These are phyloP conservation scores for Ochropleura plecta DNA, from an alignment of 2,888 invertebrate species.

Conservation along the genomic window DNA sequence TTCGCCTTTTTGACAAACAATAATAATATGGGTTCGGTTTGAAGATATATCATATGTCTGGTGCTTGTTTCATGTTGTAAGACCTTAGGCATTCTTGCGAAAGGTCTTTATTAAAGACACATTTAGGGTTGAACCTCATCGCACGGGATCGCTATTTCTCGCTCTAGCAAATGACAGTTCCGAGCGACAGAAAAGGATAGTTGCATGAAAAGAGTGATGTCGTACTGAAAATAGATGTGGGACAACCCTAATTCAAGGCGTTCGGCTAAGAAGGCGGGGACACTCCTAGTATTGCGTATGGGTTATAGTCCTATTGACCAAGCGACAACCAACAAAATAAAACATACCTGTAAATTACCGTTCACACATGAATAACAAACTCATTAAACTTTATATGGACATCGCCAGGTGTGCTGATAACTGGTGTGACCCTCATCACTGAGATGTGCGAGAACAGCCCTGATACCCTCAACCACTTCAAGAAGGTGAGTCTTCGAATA, in stretches of 20 bases:
- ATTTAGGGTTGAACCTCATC: too few species aligned
- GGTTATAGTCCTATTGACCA: too few species aligned
- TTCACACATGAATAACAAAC: slow-evolving; percentile 1
- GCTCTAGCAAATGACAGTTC: too few species aligned
- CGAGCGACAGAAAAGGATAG: too few species aligned
- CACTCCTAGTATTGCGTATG: background rate
- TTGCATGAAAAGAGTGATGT: too few species aligned
- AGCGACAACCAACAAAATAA: background rate
- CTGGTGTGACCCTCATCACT: slow-evolving; percentile 99
- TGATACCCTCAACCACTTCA: slow-evolving; percentile 99
- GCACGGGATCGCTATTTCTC: too few species aligned
- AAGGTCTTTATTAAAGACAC: too few species aligned
- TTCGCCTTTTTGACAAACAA: background rate
- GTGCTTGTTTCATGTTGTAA: too few species aligned
- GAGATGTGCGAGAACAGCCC: slow-evolving; percentile 99
- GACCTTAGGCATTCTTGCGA: too few species aligned
- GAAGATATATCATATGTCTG: too few species aligned
- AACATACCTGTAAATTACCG: background rate
- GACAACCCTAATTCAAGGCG: too few species aligned
- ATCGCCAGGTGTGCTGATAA: slow-evolving; percentile 96
- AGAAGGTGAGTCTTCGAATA: slow-evolving; percentile 94
- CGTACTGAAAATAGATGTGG: too few species aligned
- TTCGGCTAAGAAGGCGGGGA: background rate
- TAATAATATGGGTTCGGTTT: background rate
- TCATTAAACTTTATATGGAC: slow-evolving; percentile 13